These are phyloP conservation scores for Salvelinus namaycush DNA, from an alignment of 2,113 vertebrate species.

Conservation along the genomic window DNA sequence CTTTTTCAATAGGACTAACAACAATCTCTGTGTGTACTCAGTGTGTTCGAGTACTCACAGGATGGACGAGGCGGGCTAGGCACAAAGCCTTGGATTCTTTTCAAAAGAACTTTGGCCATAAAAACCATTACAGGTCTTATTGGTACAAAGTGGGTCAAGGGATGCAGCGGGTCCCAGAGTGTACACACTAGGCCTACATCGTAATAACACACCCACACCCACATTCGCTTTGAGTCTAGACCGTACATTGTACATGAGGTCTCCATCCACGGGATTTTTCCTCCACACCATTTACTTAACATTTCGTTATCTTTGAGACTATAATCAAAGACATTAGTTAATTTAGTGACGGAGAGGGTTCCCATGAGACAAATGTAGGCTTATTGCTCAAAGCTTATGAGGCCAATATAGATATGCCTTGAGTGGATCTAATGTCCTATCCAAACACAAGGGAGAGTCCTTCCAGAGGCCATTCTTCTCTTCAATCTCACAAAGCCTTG, in stretches of 20 bases:
- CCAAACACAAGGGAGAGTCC: conserved; percentile 33
- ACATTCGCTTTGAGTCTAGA: conserved; percentile 15
- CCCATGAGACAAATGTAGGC: not conserved
- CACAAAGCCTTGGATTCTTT: conserved; percentile 26
- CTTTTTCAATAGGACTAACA: conserved; percentile 3
- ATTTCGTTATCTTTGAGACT: too few species aligned
- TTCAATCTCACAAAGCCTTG: conserved; percentile 40
- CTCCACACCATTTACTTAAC: too few species aligned
- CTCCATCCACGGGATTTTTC: not conserved
- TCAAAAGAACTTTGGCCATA: conserved; percentile 43
- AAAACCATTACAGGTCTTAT: conserved; percentile 42
- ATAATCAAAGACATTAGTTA: not conserved
- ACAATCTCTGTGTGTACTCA: conserved; percentile 18
- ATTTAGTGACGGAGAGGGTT: conserved; percentile 14
- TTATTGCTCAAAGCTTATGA: too few species aligned
- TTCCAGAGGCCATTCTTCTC: conserved; percentile 14
- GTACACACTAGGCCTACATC: not conserved
- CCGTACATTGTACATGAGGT: not conserved
- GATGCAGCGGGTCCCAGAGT: conserved; percentile 3
- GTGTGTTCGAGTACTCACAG: conserved; percentile 14
- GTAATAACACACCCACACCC: conserved; percentile 9
- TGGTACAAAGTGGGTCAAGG: conserved; percentile 43
- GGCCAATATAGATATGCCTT: not conserved
- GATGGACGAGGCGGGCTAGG: not conserved
- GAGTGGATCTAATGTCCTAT: conserved; percentile 43